Conservation (phyloP, 2,888 invertebrate genomes). For the Lasioglossum morio region DNA sequence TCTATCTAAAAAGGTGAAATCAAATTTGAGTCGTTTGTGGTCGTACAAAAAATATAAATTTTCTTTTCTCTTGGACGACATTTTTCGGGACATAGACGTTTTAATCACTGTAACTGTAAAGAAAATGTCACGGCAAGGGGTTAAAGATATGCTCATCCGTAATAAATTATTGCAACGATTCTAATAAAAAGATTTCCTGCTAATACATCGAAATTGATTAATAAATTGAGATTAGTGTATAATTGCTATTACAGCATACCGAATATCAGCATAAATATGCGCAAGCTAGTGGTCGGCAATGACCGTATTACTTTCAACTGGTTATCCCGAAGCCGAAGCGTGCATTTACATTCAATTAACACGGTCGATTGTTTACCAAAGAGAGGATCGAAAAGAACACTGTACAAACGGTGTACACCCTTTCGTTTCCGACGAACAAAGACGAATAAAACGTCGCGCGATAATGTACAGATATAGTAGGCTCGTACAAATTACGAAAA, state of each 20-base stretch:
- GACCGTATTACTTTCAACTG: not conserved
- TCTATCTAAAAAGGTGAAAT: no score
- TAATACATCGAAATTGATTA: no score
- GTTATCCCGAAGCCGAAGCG: not conserved
- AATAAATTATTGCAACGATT: not conserved
- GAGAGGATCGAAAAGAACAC: not conserved
- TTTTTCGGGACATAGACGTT: no score
- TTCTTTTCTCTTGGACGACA: no score
- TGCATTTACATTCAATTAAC: slow-evolving; percentile 1
- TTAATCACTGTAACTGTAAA: no score
- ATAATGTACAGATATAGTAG: not conserved
- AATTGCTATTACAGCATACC: not conserved
- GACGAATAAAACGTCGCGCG: not conserved
- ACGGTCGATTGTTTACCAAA: not conserved
- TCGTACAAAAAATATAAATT: no score
- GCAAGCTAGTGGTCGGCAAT: not conserved
- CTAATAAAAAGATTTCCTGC: not conserved
- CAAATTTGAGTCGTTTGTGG: no score
- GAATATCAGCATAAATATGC: not conserved
- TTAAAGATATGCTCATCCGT: not conserved
- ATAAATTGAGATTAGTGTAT: not conserved
- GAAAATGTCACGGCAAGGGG: no score
- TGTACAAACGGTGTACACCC: not conserved
- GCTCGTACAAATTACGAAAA: slow-evolving; percentile 4
- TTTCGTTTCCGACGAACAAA: not conserved